Base-by-base conservation (phyloP, 2,113 vertebrate species). In the Ctenodactylus gundi region DNA sequence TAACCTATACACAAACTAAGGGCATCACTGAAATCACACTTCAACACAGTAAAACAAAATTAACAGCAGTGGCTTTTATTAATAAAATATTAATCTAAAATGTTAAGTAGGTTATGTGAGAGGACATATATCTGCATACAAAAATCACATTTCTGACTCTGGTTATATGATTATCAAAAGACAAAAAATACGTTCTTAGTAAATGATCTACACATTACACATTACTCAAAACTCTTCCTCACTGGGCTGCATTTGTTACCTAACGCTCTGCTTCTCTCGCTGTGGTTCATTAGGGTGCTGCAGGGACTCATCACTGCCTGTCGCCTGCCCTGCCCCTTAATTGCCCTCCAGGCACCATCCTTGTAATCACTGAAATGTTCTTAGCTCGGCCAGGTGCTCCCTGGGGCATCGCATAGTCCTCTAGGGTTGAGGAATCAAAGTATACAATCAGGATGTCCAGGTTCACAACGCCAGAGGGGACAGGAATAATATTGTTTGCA, bases 281-380 rank as follows among this genome's bases (percentile, higher is more conserved):
- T 96, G 97, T 90, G 98, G 98, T 98, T 98, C 98, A 98, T 98
- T 98, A 98, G 97, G 98, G 97, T 97, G 97, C 98, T 97, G 97
- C 94, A 95, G 98, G 98, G 98, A 99, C 98, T 98, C 98, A 98
- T 98, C 98, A 98, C 92, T 96, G 97, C 96, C 97, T 97, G 97
- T 98, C 98, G 98, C 98, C 98, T 97, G 97, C 98, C 98, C 98
- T 98, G 98, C 97, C 97, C 94, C 97, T 94, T 98, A 99, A 99
- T 95, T 99, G 98, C 98, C 98, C 98, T 98, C 98, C 97, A 98
- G 98, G 98, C 98, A 98, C 98, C 97, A 97, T 96, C 97, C 95
- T 97, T 96, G 97, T 98, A 97, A 94, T 94, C 94, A 97, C 92
- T 90, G 97, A 96, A 95, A 94, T 78, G 96, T 95, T 97, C 97